Percentiles rank a stretch among this genome's conserved stretches.
phyloP scores from a whole-genome alignment of 2,113 vertebrate genomes.

The Scortum barcoo region DNA sequence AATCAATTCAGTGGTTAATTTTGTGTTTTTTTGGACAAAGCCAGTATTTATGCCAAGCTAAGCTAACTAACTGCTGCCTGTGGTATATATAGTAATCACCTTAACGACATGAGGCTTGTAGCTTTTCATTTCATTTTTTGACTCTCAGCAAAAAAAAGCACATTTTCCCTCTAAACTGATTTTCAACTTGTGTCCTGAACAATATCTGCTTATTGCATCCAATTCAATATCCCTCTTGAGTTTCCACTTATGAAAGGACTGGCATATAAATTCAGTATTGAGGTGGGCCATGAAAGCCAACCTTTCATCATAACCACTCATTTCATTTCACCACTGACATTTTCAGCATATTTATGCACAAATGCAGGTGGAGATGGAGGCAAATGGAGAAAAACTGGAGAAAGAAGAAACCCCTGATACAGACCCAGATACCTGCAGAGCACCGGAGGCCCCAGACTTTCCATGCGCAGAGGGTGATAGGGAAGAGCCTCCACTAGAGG shows the following conservation, averaged over 20 bases:
- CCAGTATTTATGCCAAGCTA: background rate
- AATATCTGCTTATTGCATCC: constrained; percentile 4
- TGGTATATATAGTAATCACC: background rate
- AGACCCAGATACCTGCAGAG: constrained; percentile 2
- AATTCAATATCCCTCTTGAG: constrained; percentile 5
- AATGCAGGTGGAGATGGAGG: constrained; percentile 70
- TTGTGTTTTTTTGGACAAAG: background rate
- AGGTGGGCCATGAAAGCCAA: background rate
- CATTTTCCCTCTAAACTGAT: background rate
- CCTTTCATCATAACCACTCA: background rate
- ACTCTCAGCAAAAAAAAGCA: background rate
- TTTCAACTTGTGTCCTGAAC: background rate
- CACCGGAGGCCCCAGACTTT: constrained; percentile 15
- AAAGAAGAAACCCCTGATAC: constrained; percentile 21
- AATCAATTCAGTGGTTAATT: too few species aligned
- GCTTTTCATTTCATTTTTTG: background rate
- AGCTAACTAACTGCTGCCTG: too few species aligned
- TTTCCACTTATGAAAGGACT: background rate
- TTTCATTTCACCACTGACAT: constrained; percentile 14
- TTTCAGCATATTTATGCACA: background rate
- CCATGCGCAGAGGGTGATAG: constrained; percentile 23
- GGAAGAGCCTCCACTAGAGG: constrained; percentile 42
- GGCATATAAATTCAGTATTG: background rate
- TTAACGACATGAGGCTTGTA: background rate
- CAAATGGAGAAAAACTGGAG: constrained; percentile 21